phyloP scores from a whole-genome alignment of 1,140 invertebrate genomes.

The Drosophila pandora region DNA sequence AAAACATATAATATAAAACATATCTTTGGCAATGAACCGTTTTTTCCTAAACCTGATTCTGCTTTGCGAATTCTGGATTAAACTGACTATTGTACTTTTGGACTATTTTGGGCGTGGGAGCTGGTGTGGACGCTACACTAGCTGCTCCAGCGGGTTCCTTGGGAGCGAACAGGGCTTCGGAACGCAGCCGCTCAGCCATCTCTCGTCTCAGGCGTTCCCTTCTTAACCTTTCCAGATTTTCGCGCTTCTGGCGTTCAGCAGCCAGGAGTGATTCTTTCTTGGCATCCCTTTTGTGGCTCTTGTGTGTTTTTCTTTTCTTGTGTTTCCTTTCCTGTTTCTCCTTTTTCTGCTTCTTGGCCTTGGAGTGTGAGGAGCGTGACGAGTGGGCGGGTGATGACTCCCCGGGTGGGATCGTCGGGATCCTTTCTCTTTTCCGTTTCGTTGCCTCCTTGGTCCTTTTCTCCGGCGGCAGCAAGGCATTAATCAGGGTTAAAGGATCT shows the following conservation, averaged over 20 bases:
- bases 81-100: slow-evolving; percentile 74
- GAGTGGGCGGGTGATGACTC: neutral
- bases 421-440: slow-evolving; percentile 29
- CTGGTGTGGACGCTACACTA: slow-evolving; percentile 34
- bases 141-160: slow-evolving; percentile 11
- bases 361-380: neutral
- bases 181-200: slow-evolving; percentile 88
- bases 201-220: slow-evolving; percentile 92
- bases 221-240: slow-evolving; percentile 90
- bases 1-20: neutral
- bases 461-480: slow-evolving; percentile 53
- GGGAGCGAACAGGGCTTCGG: slow-evolving; percentile 87
- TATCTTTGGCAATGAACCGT: neutral
- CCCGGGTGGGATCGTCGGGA: slow-evolving; percentile 6
- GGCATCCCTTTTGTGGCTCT: slow-evolving; percentile 66
- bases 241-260: slow-evolving; percentile 56
- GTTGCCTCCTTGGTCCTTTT: slow-evolving; percentile 11
- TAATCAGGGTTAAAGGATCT: slow-evolving; percentile 89
- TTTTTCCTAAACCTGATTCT: slow-evolving; percentile 27
- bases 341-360: slow-evolving; percentile 38
- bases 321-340: slow-evolving; percentile 62
- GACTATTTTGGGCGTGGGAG: slow-evolving; percentile 54
- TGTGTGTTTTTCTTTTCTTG: slow-evolving; percentile 71
- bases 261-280: neutral
- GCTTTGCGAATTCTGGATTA: slow-evolving; percentile 56